A percentile compares a stretch with the other conserved stretches of the same genome.
Evolutionary conservation across 2,113 vertebrate genomes (phyloP).

Genomic region (Onychostoma macrolepis): DNA sequence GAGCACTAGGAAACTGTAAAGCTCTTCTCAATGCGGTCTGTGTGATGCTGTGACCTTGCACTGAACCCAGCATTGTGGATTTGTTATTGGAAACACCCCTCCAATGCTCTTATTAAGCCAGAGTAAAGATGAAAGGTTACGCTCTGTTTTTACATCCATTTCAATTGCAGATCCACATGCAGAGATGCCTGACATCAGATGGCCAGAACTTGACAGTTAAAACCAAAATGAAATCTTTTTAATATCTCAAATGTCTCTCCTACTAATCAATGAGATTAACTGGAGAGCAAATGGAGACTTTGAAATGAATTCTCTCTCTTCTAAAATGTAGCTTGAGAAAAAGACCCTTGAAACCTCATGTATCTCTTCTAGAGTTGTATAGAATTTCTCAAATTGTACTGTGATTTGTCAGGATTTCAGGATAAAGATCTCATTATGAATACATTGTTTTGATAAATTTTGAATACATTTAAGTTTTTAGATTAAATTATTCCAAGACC

Average conservation of each 20-base stretch:
- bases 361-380: not conserved
- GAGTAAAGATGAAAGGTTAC: constrained; percentile 70
- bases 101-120: constrained; percentile 62
- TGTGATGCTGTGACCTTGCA: constrained; percentile 56
- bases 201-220: not conserved
- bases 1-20: constrained; percentile 34
- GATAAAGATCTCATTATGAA: too few relatives aligned
- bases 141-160: constrained; percentile 68
- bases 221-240: not conserved
- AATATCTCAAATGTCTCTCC: not conserved
- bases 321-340: not conserved
- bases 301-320: not conserved
- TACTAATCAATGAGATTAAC: not conserved
- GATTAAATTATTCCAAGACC: not conserved
- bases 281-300: not conserved
- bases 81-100: constrained; percentile 71
- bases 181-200: not conserved
- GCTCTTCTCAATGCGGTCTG: constrained; percentile 50
- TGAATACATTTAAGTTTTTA: too few relatives aligned
- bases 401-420: too few relatives aligned
- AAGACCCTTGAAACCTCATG: not conserved
- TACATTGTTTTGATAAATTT: too few relatives aligned
- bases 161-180: constrained; percentile 60
- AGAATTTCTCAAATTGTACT: not conserved
- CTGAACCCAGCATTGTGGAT: constrained; percentile 67